Evolutionary conservation across 2,888 invertebrate genomes (phyloP).

Genomic region (Microctonus brassicae): DNA sequence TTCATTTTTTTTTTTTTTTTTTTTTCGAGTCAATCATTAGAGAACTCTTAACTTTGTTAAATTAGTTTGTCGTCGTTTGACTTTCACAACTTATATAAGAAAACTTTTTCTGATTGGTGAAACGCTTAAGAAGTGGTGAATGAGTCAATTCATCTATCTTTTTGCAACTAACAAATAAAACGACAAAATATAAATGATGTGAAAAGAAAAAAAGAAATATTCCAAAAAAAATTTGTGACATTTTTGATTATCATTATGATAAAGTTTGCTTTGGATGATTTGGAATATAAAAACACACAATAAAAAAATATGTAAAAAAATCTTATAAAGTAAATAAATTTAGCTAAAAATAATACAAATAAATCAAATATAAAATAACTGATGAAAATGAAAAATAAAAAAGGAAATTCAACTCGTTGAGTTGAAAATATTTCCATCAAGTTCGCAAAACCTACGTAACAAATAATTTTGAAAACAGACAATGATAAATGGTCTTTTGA

Average conservation of each 20-base stretch:
- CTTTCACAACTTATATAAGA: neutral
- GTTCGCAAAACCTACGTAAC: neutral
- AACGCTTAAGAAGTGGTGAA: neutral
- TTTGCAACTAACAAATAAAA: neutral
- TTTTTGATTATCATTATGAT: no score
- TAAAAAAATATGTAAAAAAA: no score
- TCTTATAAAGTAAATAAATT: no score
- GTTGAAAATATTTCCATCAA: neutral
- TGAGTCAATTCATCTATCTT: neutral
- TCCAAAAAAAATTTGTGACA: neutral
- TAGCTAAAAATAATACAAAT: no score
- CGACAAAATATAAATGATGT: neutral
- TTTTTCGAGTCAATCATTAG: neutral
- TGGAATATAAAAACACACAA: no score
- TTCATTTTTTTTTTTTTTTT: neutral
- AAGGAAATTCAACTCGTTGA: neutral
- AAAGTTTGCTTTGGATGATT: no score
- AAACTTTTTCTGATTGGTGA: neutral
- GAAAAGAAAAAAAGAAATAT: constrained; percentile 9
- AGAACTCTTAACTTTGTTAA: neutral
- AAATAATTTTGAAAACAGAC: neutral
- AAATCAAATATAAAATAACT: no score
- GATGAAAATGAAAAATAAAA: neutral
- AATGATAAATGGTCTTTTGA: neutral
- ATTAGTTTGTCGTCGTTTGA: neutral